Conservation (phyloP, 1,140 invertebrate genomes). For the Pogonomyrmex californicus region DNA sequence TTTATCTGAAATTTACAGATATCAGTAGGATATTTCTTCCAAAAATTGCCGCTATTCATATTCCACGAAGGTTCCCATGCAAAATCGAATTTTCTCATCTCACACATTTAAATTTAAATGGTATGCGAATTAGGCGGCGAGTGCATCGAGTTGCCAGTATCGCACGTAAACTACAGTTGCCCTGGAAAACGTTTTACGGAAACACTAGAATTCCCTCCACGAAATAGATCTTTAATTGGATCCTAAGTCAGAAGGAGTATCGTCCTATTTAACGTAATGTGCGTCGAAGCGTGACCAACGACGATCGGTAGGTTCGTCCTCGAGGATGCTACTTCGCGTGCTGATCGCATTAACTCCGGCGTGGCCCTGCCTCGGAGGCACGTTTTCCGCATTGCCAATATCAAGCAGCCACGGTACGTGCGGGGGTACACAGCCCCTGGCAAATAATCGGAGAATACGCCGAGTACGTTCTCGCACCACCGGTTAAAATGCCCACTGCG, state of each 20-base stretch:
- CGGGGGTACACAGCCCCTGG: conserved; percentile 59
- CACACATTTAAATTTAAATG: conserved; percentile 40
- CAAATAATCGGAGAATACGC: conserved; percentile 78
- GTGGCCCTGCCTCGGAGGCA: conserved; percentile 69
- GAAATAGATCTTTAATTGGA: conserved; percentile 65
- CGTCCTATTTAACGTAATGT: conserved; percentile 55
- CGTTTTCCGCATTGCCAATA: conserved; percentile 80
- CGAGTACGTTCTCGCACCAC: conserved; percentile 52
- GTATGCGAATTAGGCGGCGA: conserved; percentile 44
- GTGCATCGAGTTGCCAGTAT: not conserved
- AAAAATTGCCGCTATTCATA: not conserved
- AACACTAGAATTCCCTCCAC: conserved; percentile 17
- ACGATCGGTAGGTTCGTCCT: conserved; percentile 48
- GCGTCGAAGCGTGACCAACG: conserved; percentile 43
- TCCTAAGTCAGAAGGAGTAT: conserved; percentile 38
- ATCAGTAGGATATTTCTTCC: not conserved
- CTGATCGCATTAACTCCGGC: conserved; percentile 77
- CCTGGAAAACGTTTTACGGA: conserved; percentile 21
- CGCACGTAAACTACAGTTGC: not conserved
- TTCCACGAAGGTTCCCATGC: not conserved
- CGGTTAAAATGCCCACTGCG: conserved; percentile 73
- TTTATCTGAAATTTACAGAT: conserved; percentile 7
- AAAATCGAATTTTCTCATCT: not conserved
- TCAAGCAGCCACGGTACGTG: conserved; percentile 69
- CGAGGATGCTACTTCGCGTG: conserved; percentile 68